Conservation (phyloP, 2,113 vertebrate genomes). For the Tamias sibiricus region DNA sequence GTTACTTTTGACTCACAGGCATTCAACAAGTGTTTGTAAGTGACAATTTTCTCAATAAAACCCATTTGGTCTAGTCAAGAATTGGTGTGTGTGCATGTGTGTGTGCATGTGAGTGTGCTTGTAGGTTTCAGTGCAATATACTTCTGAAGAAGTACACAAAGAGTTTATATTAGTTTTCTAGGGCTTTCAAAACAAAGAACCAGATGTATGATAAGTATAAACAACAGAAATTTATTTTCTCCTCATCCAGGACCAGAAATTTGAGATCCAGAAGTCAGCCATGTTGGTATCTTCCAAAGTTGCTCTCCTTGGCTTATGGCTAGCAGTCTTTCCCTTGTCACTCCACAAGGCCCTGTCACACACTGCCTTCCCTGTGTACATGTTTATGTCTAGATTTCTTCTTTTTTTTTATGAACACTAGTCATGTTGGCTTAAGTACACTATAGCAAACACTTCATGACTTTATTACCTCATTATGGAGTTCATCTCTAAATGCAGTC, state of each 20-base stretch:
- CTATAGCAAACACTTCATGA: not conserved
- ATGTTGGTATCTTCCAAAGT: not conserved
- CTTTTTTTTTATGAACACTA: not conserved
- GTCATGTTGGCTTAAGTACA: not conserved
- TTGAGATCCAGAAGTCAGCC: not conserved
- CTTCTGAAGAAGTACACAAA: not conserved
- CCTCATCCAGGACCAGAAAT: not conserved
- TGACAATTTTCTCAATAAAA: not conserved
- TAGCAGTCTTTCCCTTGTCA: not conserved
- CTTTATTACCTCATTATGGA: not conserved
- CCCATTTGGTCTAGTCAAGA: not conserved
- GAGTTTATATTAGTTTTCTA: not conserved
- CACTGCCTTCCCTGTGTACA: not conserved
- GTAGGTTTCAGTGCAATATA: not conserved
- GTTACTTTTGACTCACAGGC: not conserved
- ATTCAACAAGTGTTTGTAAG: not conserved
- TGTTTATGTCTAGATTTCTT: not conserved
- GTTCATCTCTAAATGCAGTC: not conserved
- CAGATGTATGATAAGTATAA: not conserved
- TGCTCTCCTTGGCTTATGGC: not conserved
- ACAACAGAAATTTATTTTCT: not conserved
- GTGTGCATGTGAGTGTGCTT: rapidly evolving
- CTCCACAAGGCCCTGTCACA: no score
- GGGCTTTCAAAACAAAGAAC: not conserved
- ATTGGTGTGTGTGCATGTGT: not conserved